Percentiles rank a stretch among this genome's conserved stretches.
These are phyloP conservation scores for western clawed frog (Xenopus tropicalis) DNA, from an alignment of 2,113 vertebrate species.

Conservation along the genomic window UCB_Xtro_10.0 CM004450.2:116138501-116139000, in stretches of 20 bases:
- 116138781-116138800: not conserved
- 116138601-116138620: too few relatives aligned
- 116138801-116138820: not conserved
- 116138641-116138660: too few relatives aligned
- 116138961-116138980: not conserved
- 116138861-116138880: not conserved
- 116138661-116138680: too few relatives aligned
- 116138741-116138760: not conserved
- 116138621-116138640: too few relatives aligned
- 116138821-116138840: slow-evolving; percentile 1
- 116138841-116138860: not conserved
- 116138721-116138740: too few relatives aligned
- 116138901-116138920: not conserved
- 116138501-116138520: too few relatives aligned
- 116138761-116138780: not conserved
- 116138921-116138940: not conserved
- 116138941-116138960: not conserved
- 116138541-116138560: too few relatives aligned
- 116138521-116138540: too few relatives aligned
- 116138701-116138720: too few relatives aligned
- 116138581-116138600: too few relatives aligned
- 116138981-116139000: not conserved
- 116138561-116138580: too few relatives aligned
- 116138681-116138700: too few relatives aligned
- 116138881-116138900: not conserved